A percentile compares a stretch with the other conserved stretches of the same genome.
These are phyloP conservation scores for Cydia amplana DNA, from an alignment of 1,140 invertebrate species.

Conservation along the genomic window DNA sequence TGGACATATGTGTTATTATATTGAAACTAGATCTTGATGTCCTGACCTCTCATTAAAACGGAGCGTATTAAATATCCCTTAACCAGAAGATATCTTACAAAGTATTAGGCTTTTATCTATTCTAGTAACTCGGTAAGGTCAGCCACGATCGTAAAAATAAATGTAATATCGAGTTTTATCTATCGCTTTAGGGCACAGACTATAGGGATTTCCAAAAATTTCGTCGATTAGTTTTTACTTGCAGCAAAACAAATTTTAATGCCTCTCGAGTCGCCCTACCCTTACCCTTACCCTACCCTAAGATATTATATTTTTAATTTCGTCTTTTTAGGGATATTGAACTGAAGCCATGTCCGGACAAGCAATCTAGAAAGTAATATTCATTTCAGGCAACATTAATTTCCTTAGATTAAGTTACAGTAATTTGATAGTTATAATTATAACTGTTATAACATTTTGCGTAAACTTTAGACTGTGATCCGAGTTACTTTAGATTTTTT, in stretches of 20 bases:
- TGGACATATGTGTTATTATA: too few species aligned
- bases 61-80: neutral
- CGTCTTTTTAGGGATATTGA: neutral
- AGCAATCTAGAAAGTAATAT: neutral
- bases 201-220: neutral
- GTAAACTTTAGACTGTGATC: too few species aligned
- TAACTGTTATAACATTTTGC: too few species aligned
- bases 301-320: neutral
- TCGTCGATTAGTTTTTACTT: neutral
- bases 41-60: too few species aligned
- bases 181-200: neutral
- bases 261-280: neutral
- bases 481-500: too few species aligned
- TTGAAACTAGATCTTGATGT: too few species aligned
- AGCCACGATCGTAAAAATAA: neutral
- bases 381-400: neutral
- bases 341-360: neutral
- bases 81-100: neutral
- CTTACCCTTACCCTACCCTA: too few species aligned
- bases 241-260: neutral
- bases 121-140: neutral
- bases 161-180: neutral
- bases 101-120: neutral
- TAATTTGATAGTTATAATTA: neutral
- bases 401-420: neutral